Base-by-base conservation (phyloP, 2,888 invertebrate species). In the Orthonevra nobilis region DNA sequence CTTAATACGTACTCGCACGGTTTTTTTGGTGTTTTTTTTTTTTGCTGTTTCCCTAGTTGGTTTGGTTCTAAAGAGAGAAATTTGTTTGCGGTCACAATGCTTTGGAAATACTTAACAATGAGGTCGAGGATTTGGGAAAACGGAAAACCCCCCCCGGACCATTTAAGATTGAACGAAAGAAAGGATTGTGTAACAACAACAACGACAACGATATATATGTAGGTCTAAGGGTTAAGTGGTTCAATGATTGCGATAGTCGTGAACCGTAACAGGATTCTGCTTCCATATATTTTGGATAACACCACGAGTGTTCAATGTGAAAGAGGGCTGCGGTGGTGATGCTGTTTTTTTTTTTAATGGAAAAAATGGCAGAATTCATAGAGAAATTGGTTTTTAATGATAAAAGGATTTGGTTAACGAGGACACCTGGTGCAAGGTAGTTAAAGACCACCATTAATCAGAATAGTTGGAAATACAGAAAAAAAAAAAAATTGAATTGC, bases 171-270 rank as follows among this genome's bases (percentile, higher is more conserved):
- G 23, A 4, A 23, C 23, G 23, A 19, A 32, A 34, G 58, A 58
- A 69, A 48, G 68, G 68, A 69, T 69, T 69, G 32, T 23, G 19
- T n/a, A 15, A 26, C 10, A 48, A 58, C 17, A 46, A 30, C 28
- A 10, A 23, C 10, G 9, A 28, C 6, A 30, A n/a, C 9, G 3
- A 7, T 3, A 15, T 19, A 30, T 34, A 75, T 34, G 9, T 58
- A 50, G 70, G 63, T 70, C 64, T 44, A 70, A 77, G 75, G 75
- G 70, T 77, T 77, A 77, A 77, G 75, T 70, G 75, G 44, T 40
- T 30, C 32, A 52, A 58, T 28, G 38, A 17, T 56, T 48, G 50
- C 34, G 48, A 23, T 75, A 30, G 50, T 38, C n/a, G n/a, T 58
- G 46, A 70, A 52, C 58, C 52, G 17, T 61, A 50, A 46, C 56